These are phyloP conservation scores for Xerus rutilus DNA, from an alignment of 2,797 vertebrate genomes.

Conservation along the genomic window DNA sequence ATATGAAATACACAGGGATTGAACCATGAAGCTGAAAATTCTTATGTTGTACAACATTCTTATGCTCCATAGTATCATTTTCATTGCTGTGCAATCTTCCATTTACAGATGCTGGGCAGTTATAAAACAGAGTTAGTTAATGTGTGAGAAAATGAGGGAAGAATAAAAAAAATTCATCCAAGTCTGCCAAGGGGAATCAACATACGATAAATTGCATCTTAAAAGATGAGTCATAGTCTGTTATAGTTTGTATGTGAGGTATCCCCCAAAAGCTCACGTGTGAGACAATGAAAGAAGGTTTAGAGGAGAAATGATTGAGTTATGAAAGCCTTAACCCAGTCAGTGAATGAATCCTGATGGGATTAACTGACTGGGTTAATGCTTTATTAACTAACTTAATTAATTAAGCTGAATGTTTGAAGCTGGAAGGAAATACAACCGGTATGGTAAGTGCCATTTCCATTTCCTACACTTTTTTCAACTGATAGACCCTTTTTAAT, in stretches of 20 bases:
- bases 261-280: no score
- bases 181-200: not conserved
- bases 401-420: not conserved
- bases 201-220: not conserved
- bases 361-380: no score
- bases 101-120: not conserved
- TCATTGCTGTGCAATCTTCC: not conserved
- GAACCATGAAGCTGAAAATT: no score
- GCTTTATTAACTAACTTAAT: no score
- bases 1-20: no score
- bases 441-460: not conserved
- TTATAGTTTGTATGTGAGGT: no score
- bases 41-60: no score
- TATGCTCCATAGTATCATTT: not conserved
- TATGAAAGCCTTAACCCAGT: no score
- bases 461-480: no score
- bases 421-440: not conserved
- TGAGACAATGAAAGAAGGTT: no score
- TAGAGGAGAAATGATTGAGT: no score
- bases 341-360: no score
- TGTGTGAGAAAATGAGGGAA: not conserved
- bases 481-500: not conserved
- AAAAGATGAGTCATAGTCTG: not conserved
- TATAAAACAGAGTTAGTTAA: not conserved
- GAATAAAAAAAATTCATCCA: not conserved